These are phyloP conservation scores for Netelia virgata DNA, from an alignment of 2,888 invertebrate genomes.

Conservation along the genomic window DNA sequence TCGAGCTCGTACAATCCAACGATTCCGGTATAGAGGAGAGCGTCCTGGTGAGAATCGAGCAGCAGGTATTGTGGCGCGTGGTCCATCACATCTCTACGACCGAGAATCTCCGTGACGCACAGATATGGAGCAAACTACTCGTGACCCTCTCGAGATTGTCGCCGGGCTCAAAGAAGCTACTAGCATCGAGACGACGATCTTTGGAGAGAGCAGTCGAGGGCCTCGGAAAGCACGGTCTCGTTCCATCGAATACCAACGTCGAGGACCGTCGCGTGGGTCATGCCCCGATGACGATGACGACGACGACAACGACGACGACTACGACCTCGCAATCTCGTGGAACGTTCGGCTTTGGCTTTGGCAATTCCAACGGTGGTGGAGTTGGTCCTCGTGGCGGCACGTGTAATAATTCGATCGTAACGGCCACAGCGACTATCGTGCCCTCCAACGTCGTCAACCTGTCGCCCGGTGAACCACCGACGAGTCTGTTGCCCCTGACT, in stretches of 20 bases:
- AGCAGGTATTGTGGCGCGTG: constrained; percentile 93
- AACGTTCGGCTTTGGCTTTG: constrained; percentile 45
- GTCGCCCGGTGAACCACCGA: constrained; percentile 62
- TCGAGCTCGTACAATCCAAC: constrained; percentile 73
- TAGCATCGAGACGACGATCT: constrained; percentile 90
- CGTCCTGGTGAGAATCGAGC: constrained; percentile 88
- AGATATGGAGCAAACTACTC: constrained; percentile 80
- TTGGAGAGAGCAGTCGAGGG: constrained; percentile 95
- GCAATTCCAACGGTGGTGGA: not conserved
- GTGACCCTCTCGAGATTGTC: constrained; percentile 75
- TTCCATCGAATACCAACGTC: constrained; percentile 83
- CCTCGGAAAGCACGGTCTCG: constrained; percentile 94
- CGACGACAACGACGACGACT: not conserved
- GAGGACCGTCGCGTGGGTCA: constrained; percentile 61
- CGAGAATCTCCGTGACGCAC: constrained; percentile 74
- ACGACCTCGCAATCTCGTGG: constrained; percentile 27
- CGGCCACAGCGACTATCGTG: constrained; percentile 82
- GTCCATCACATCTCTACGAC: constrained; percentile 90
- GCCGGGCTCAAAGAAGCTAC: constrained; percentile 88
- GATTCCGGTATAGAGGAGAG: constrained; percentile 78
- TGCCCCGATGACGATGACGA: constrained; percentile 11
- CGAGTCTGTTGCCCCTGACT: constrained; percentile 90
- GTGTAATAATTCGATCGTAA: not conserved
- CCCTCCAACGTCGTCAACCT: constrained; percentile 59
- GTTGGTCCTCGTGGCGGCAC: not conserved